Evolutionary conservation across 2,888 invertebrate species (phyloP).

Genomic region (Tricholauxania praeusta): DNA sequence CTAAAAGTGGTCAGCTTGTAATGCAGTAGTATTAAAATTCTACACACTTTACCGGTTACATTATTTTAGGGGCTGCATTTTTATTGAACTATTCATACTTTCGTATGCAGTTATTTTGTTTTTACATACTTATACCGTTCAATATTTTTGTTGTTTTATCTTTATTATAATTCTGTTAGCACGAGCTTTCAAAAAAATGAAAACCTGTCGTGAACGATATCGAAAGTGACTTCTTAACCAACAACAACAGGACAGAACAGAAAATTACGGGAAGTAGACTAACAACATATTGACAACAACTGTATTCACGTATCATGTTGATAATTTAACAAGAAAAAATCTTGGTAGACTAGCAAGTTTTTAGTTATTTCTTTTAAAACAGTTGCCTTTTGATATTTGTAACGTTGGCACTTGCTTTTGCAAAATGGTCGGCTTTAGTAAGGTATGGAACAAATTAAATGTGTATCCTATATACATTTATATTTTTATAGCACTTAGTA

Average conservation of each 20-base stretch:
- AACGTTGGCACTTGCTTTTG: constrained; percentile 50
- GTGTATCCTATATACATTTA: too few relatives aligned
- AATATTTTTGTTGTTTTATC: constrained; percentile 1
- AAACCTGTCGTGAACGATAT: constrained; percentile 36
- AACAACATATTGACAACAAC: neutral
- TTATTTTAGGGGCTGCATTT: too few relatives aligned
- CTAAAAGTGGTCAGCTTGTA: neutral
- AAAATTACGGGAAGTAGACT: neutral
- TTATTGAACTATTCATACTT: too few relatives aligned
- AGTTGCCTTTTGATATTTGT: constrained; percentile 48
- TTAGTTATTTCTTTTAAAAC: constrained; percentile 14
- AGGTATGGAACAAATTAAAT: neutral
- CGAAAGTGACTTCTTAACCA: constrained; percentile 28
- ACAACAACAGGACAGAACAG: constrained; percentile 4
- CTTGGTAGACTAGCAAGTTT: too few relatives aligned
- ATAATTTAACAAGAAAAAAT: too few relatives aligned
- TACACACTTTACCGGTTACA: too few relatives aligned
- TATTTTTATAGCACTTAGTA: too few relatives aligned
- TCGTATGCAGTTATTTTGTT: too few relatives aligned
- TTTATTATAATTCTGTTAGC: neutral
- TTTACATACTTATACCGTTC: too few relatives aligned
- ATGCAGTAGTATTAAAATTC: too few relatives aligned
- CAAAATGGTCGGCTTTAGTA: constrained; percentile 10
- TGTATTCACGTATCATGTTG: too few relatives aligned
- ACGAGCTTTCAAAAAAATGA: neutral